Evolutionary conservation across 2,888 invertebrate genomes (phyloP), one percentile per base, ranked within the genome.

Genomic region (Synergus japonicus): DNA sequence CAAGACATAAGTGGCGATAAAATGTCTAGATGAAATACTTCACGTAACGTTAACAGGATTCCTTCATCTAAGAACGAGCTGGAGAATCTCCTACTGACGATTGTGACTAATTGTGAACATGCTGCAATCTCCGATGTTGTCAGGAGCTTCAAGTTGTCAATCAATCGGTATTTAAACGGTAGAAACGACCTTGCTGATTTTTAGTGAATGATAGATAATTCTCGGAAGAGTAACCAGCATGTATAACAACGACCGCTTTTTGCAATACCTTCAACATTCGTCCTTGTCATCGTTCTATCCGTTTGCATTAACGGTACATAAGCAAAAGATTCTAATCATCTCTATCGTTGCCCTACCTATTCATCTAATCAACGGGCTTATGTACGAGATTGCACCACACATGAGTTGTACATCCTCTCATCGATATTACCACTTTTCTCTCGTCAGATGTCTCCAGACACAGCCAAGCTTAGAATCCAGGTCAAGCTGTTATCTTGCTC

Each of bases 231-330:
- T 54, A 73, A 29, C n/a, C 73, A 37, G 37, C 37, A 73, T 54
- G 73, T 73, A 54, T 73, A 37, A 37, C 37, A n/a, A 54, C 73
- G 65, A 73, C 41, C n/a, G 15, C 22, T 65, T 58, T 79, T 76
- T 79, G 76, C 76, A 73, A 46, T 66, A 79, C 58, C 77, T 67
- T 76, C 66, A 76, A 43, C 76, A 79, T 79, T 76, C 79, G 76
- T 76, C 79, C 79, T 79, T 66, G 79, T 79, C 79, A 79, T 76
- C 79, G 8, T 66, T 66, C 76, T 58, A 76, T 65, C 76, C 41
- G 44, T 60, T 73, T 63, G 78, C 65, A 64, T 76, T 79, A 79
- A 79, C 79, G 79, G 76, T 64, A 76, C 58, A 10, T 37, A 63
- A 29, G 65, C 64, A 65, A 43, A 41, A 78, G 78, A 78, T 76